Percentiles rank a stretch among this genome's conserved stretches.
Evolutionary conservation across 2,888 invertebrate species (phyloP).

Genomic region (Drosophila quinaria): DNA sequence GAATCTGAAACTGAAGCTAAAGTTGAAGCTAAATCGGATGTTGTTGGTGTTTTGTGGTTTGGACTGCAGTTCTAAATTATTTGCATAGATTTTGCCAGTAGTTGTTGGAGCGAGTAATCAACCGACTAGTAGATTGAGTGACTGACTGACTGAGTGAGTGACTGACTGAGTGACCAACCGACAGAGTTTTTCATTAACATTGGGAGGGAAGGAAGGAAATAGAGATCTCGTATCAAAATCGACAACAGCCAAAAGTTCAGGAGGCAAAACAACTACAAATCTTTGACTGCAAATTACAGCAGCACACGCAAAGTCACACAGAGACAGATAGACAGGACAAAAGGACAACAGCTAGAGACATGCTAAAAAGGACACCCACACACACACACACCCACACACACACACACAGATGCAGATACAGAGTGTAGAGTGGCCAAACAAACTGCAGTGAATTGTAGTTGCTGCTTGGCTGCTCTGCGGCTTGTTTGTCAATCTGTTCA

Average conservation of each 20-base stretch:
- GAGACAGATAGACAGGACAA: slow-evolving; percentile 25
- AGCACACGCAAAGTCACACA: slow-evolving; percentile 52
- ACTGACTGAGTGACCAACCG: slow-evolving; percentile 23
- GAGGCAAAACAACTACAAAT: slow-evolving; percentile 58
- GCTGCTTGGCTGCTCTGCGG: slow-evolving; percentile 76
- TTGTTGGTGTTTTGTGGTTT: slow-evolving; percentile 43
- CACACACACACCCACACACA: slow-evolving; percentile 25
- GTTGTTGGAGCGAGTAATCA: slow-evolving; percentile 38
- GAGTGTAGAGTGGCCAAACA: slow-evolving; percentile 30
- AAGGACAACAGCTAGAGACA: slow-evolving; percentile 20
- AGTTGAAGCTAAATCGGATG: slow-evolving; percentile 6
- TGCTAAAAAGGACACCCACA: slow-evolving; percentile 23
- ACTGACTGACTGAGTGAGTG: slow-evolving; percentile 5
- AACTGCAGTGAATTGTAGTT: slow-evolving; percentile 68
- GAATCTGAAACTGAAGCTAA: background rate
- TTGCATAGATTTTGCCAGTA: slow-evolving; percentile 51
- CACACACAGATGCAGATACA: slow-evolving; percentile 13
- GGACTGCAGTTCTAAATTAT: slow-evolving; percentile 41
- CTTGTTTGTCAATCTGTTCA: slow-evolving; percentile 81
- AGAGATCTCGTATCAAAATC: slow-evolving; percentile 65
- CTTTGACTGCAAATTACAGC: slow-evolving; percentile 56
- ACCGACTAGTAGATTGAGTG: slow-evolving; percentile 14
- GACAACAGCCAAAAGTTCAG: slow-evolving; percentile 70
- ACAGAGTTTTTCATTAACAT: slow-evolving; percentile 59
- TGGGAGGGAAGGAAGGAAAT: background rate